A percentile compares a stretch with the other conserved stretches of the same genome.
These are phyloP conservation scores for Beris morrisii DNA, from an alignment of 2,888 invertebrate genomes.

Conservation along the genomic window DNA sequence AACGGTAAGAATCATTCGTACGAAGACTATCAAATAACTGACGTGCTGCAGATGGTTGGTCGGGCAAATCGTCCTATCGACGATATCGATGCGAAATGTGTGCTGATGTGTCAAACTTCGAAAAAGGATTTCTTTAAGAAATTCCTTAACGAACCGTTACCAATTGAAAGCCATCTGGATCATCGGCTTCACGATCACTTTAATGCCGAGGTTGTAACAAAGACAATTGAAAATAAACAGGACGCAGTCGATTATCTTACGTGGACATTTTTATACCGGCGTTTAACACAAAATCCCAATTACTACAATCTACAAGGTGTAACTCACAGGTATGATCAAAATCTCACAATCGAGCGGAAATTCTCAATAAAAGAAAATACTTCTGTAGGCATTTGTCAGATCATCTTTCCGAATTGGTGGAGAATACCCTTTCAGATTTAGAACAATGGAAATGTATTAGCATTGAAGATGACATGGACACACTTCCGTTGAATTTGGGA, in stretches of 20 bases:
- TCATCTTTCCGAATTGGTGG: conserved; percentile 96
- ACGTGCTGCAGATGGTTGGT: conserved; percentile 97
- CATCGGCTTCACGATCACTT: conserved; percentile 98
- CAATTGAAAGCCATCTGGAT: conserved; percentile 97
- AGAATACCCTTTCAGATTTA: conserved; percentile 89
- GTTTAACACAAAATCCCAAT: conserved; percentile 98
- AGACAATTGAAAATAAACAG: conserved; percentile 99
- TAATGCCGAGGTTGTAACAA: conserved; percentile 99
- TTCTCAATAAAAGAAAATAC: background rate
- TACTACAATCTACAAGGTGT: conserved; percentile 98
- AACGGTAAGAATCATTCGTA: conserved; percentile 84
- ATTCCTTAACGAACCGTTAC: conserved; percentile 94
- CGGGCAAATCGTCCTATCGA: conserved; percentile 90
- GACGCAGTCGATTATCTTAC: conserved; percentile 99
- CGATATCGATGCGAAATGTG: conserved; percentile 92
- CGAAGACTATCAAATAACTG: conserved; percentile 97
- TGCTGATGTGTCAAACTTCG: conserved; percentile 94
- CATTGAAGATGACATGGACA: conserved; percentile 97
- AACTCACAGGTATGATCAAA: conserved; percentile 68
- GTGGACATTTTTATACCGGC: conserved; percentile 97
- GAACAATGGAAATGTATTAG: conserved; percentile 97
- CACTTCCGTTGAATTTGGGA: conserved; percentile 93
- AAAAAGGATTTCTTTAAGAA: conserved; percentile 99
- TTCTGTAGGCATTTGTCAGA: conserved; percentile 86
- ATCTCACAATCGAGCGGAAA: background rate